Percentiles rank a stretch among this genome's conserved stretches.
phyloP scores from a whole-genome alignment of 2,113 vertebrate genomes.

The Limanda limanda region DNA sequence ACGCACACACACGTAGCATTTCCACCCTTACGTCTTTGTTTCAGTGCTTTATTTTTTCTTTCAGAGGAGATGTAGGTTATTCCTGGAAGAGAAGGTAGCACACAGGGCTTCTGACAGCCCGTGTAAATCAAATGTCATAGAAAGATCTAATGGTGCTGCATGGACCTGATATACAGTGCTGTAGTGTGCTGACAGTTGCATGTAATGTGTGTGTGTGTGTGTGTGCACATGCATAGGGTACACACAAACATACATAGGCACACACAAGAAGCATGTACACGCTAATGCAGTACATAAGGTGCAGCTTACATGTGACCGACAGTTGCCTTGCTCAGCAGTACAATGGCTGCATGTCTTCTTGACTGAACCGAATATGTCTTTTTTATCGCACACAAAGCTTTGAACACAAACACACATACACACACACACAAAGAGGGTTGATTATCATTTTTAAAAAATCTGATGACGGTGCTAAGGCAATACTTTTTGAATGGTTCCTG shows the following conservation, averaged over 20 bases:
- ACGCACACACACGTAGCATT: slow-evolving; percentile 18
- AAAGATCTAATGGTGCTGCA: slow-evolving; percentile 74
- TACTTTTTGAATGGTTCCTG: no score
- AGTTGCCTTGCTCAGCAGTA: slow-evolving; percentile 57
- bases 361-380: slow-evolving; percentile 21
- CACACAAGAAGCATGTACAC: slow-evolving; percentile 13
- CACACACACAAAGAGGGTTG: background rate
- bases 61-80: slow-evolving; percentile 59
- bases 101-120: slow-evolving; percentile 64
- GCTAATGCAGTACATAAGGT: slow-evolving; percentile 39
- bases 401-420: background rate
- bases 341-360: slow-evolving; percentile 17
- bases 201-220: slow-evolving; percentile 17
- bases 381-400: background rate
- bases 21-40: slow-evolving; percentile 52
- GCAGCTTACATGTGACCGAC: slow-evolving; percentile 43
- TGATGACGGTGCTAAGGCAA: background rate
- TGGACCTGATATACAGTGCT: slow-evolving; percentile 64
- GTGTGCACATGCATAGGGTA: slow-evolving; percentile 8
- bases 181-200: slow-evolving; percentile 64
- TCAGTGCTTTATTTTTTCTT: slow-evolving; percentile 49
- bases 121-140: slow-evolving; percentile 78
- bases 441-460: no score
- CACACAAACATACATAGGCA: slow-evolving; percentile 8
- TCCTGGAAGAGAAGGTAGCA: slow-evolving; percentile 74